Percentiles rank a stretch among this genome's conserved stretches.
Conservation (phyloP, 2,888 invertebrate species). For the Drosophila macrothrix region DNA sequence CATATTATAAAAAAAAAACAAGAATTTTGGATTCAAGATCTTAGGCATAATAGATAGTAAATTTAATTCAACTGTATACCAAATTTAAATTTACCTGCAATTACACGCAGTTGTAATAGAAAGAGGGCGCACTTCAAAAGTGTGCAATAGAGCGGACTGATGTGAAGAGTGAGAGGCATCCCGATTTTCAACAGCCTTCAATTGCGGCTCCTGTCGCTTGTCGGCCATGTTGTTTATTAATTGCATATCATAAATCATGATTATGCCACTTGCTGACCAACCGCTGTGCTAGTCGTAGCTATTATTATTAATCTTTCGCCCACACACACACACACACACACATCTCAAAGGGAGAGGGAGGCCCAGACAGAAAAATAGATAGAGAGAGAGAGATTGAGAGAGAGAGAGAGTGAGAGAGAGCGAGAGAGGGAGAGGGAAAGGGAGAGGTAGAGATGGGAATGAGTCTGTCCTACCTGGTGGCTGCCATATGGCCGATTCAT, state of each 20-base stretch:
- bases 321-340: conserved; percentile 64
- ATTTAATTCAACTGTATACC: background rate
- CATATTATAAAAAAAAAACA: background rate
- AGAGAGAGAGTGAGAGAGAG: background rate
- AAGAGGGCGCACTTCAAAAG: conserved; percentile 58
- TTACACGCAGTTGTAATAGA: conserved; percentile 19
- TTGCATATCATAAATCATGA: conserved; percentile 81
- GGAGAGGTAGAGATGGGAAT: background rate
- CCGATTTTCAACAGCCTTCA: conserved; percentile 63
- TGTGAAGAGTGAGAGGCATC: background rate
- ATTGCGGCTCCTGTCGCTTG: conserved; percentile 31
- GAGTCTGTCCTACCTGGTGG: conserved; percentile 44
- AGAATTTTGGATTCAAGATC: background rate
- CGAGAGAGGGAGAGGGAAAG: background rate
- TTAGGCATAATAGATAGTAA: background rate
- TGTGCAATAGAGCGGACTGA: conserved; percentile 29
- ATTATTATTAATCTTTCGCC: conserved; percentile 80
- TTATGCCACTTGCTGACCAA: conserved; percentile 78
- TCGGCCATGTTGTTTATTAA: conserved; percentile 72
- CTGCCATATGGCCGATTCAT: conserved; percentile 69
- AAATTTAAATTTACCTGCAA: background rate
- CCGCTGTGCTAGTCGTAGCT: conserved; percentile 78
- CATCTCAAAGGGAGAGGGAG: background rate
- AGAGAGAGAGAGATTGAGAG: background rate
- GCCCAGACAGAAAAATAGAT: background rate